Percentiles rank a stretch among this genome's conserved stretches.
These are phyloP conservation scores for Rhopalosiphum maidis DNA, from an alignment of 1,140 invertebrate species.

Conservation along the genomic window DNA sequence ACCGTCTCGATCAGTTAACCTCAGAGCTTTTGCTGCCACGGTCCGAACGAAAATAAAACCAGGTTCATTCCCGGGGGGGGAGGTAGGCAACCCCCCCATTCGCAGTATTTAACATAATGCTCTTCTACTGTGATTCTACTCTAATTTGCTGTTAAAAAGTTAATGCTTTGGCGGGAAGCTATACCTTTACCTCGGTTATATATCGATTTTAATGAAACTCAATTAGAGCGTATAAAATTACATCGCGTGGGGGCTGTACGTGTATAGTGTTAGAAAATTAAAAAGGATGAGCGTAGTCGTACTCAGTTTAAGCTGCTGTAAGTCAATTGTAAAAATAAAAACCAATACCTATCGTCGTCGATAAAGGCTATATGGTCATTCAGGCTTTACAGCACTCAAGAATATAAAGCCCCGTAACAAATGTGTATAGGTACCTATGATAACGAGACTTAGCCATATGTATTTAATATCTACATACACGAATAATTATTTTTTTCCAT, in stretches of 20 bases:
- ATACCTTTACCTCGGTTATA: neutral
- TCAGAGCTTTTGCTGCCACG: neutral
- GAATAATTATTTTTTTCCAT: neutral
- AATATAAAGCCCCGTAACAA: neutral
- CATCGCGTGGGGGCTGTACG: neutral
- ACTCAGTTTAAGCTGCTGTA: neutral
- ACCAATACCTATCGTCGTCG: neutral
- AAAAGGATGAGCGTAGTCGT: neutral
- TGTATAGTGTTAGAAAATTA: neutral
- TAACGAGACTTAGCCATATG: neutral
- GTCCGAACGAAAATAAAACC: neutral
- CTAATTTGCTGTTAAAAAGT: neutral
- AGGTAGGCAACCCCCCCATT: too few species aligned
- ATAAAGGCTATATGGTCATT: neutral
- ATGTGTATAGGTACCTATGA: neutral
- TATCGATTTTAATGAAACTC: neutral
- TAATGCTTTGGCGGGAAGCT: neutral
- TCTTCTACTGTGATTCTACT: neutral
- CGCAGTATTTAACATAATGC: neutral
- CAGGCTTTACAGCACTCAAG: neutral
- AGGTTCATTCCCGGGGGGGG: neutral
- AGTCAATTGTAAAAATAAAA: neutral
- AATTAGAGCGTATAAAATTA: neutral
- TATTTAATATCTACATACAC: neutral
- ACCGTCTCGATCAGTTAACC: neutral